phyloP scores from a whole-genome alignment of 2,113 vertebrate genomes.

The Eretmochelys imbricata region DNA sequence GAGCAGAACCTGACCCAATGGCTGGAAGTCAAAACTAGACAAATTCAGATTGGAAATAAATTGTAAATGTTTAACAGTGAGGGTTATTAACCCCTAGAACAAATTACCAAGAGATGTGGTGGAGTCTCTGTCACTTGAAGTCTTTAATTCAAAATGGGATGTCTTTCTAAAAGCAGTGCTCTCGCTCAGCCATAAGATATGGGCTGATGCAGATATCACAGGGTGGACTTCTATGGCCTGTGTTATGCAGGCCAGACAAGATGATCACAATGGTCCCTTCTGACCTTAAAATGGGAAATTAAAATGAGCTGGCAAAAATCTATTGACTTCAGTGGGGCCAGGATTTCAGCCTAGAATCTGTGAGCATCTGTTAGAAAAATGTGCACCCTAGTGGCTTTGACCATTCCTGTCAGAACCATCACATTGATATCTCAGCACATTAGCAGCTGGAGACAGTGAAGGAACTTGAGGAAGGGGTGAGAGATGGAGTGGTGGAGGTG shows the following conservation, averaged over 20 bases:
- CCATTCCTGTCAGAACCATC: neutral
- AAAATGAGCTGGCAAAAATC: neutral
- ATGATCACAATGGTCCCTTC: neutral
- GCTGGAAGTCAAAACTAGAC: too few species aligned
- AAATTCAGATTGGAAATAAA: too few species aligned
- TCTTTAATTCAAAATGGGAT: neutral
- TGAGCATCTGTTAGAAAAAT: neutral
- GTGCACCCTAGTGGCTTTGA: rapidly evolving
- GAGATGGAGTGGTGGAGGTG: neutral
- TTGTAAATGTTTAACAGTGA: too few species aligned
- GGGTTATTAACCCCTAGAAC: neutral
- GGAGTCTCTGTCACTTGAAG: neutral
- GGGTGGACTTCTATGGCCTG: neutral
- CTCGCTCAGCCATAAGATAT: rapidly evolving
- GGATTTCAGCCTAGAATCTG: neutral
- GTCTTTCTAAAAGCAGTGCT: neutral
- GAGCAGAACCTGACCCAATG: too few species aligned
- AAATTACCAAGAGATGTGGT: rapidly evolving
- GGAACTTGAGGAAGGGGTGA: neutral
- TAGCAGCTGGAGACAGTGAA: neutral
- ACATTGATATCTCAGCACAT: neutral
- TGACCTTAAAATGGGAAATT: neutral
- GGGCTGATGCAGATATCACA: neutral
- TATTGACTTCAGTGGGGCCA: neutral
- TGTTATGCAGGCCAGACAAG: neutral